phyloP scores from a whole-genome alignment of 1,140 invertebrate genomes.

The Drosophila ananassae region DNA sequence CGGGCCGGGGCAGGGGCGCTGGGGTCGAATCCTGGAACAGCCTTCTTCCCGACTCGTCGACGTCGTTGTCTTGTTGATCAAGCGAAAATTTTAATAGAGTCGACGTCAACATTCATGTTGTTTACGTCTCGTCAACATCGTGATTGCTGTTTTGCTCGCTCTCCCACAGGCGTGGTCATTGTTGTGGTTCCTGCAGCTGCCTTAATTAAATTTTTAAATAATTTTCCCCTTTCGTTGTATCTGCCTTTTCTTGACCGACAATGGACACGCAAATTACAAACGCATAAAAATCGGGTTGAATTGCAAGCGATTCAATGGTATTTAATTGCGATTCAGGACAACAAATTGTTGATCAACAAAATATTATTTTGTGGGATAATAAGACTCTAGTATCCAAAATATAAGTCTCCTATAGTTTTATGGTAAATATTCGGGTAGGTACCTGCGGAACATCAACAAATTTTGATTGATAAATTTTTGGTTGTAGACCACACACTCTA shows the following conservation, averaged over 20 bases:
- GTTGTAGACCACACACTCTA: no score
- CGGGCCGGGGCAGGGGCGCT: not conserved
- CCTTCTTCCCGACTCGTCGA: slow-evolving; percentile 14
- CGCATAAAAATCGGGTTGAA: slow-evolving; percentile 58
- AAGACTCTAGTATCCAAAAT: no score
- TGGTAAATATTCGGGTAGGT: no score
- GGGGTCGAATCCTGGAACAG: slow-evolving; percentile 3
- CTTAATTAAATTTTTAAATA: slow-evolving; percentile 81
- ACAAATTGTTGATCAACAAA: slow-evolving; percentile 50
- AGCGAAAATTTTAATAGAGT: slow-evolving; percentile 76
- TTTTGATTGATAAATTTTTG: no score
- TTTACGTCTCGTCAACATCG: slow-evolving; percentile 75
- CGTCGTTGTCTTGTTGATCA: slow-evolving; percentile 70
- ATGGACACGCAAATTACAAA: slow-evolving; percentile 79
- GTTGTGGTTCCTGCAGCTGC: slow-evolving; percentile 59
- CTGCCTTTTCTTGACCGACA: slow-evolving; percentile 44
- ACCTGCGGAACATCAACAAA: no score
- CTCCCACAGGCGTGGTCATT: slow-evolving; percentile 4
- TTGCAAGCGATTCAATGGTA: slow-evolving; percentile 64
- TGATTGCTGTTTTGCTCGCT: slow-evolving; percentile 50
- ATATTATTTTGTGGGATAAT: no score
- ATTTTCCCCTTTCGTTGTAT: slow-evolving; percentile 42
- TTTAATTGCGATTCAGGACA: slow-evolving; percentile 70
- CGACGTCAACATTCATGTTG: slow-evolving; percentile 74
- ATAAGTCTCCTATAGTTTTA: no score